Evolutionary conservation across 2,797 vertebrate species (phyloP), one percentile per base, ranked within the genome.

Genomic region (Setipinna tenuifilis): DNA sequence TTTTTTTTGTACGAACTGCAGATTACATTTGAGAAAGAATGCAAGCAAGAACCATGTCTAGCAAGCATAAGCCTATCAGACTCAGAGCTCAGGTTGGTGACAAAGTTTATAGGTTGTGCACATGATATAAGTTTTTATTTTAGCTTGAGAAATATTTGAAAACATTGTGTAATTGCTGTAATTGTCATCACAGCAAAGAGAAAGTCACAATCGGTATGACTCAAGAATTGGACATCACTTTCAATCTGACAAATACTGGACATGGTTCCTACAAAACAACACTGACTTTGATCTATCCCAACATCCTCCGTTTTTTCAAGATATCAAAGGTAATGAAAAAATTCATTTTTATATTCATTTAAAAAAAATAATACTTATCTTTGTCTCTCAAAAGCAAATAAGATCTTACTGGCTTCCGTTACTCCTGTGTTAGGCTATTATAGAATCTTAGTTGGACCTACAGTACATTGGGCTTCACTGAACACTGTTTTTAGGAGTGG

Each of bases 1-100:
- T 83, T 0, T n/a, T 59, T 71, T 82, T 17, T 90, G 85, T 83
- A 41, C 31, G 57, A 31, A 50, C 19, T 58, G 57, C 90, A 96
- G 96, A 89, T 96, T 87, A 85, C 87, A 11, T 95, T 93, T 28
- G 87, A 92, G 89, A 92, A 92, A 87, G 89, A 92, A 46, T 96
- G 96, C 87, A 82, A 6, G 4, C 84, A 82, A 81, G 10, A 71
- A 11, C 31, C 10, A 78, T 97, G 95, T 85, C 11, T 90, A 3
- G 92, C 94, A 7, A 31, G 58, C 0, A 87, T 96, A 28, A 85
- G 89, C 54, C 2, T 94, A 90, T 83, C 48, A 58, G 83, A 91
- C 59, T 84, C 87, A 48, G 48, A 87, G 21, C 91, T 92, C 17
- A 89, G 86, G 96, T 94, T 90, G 94, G 94, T 23, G 35, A 46